Evolutionary conservation across 2,113 vertebrate genomes (phyloP).

Genomic region (Crotalus tigris): DNA sequence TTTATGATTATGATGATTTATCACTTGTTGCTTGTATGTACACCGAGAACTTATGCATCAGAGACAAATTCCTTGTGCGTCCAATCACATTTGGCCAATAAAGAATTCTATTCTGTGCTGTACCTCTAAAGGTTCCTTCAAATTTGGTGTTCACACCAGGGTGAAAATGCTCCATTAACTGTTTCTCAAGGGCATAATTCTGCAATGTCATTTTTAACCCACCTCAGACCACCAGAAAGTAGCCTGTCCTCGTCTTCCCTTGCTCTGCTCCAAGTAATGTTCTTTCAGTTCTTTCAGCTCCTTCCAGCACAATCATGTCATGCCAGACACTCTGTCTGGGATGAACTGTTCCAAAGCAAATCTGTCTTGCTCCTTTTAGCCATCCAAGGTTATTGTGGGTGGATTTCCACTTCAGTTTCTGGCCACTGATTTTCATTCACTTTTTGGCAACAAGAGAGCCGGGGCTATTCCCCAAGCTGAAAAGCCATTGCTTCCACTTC

Average conservation of each 20-base stretch:
- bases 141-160: background rate
- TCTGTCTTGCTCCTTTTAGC: background rate
- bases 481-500: background rate
- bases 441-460: background rate
- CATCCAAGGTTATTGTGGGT: background rate
- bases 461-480: background rate
- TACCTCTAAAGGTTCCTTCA: background rate
- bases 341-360: background rate
- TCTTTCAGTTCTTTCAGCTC: background rate
- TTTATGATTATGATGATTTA: background rate
- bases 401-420: background rate
- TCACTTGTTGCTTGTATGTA: background rate
- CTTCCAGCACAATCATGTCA: background rate
- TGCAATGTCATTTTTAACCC: background rate
- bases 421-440: background rate
- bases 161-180: background rate
- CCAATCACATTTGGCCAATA: background rate
- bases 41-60: background rate
- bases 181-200: background rate
- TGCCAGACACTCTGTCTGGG: background rate
- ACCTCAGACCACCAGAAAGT: background rate
- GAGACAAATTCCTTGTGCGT: background rate
- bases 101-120: background rate
- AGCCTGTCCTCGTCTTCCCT: background rate
- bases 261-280: background rate